Evolutionary conservation across 2,797 vertebrate genomes (phyloP).

Genomic region (Gallinago nigripennis): DNA sequence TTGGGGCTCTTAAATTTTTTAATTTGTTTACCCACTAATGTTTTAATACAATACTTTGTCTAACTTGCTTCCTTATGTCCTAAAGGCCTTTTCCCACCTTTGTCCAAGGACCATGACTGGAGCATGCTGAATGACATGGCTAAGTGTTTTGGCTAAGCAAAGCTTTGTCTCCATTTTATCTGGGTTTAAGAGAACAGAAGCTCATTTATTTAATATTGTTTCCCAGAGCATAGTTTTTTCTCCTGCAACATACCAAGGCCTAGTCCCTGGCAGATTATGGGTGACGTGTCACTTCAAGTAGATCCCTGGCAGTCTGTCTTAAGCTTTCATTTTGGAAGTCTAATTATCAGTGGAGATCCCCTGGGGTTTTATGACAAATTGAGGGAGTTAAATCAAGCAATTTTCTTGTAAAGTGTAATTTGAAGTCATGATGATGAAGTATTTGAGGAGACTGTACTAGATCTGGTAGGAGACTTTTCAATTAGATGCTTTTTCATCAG

Average conservation of each 20-base stretch:
- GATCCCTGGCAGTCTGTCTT: not conserved
- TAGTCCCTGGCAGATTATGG: not conserved
- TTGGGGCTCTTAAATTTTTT: not conserved
- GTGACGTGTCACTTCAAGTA: not conserved
- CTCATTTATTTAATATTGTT: not conserved
- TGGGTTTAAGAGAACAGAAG: not conserved
- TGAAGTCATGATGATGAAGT: constrained; percentile 14
- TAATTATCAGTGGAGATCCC: not conserved
- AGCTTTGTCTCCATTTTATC: not conserved
- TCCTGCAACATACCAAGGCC: not conserved
- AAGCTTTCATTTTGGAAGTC: not conserved
- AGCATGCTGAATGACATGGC: not conserved
- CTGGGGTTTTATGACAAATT: not conserved
- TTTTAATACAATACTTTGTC: not conserved
- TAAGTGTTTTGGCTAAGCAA: not conserved
- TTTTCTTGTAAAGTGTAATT: constrained; percentile 11
- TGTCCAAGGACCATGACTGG: not conserved
- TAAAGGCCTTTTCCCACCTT: not conserved
- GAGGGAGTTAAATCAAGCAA: not conserved
- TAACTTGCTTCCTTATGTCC: not conserved
- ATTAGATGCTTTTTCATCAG: not conserved
- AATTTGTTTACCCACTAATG: not conserved
- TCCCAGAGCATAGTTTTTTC: not conserved
- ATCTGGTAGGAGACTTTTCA: constrained; percentile 6
- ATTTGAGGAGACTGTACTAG: not conserved